phyloP scores from a whole-genome alignment of 1,140 invertebrate species.

The Drosophila kurseongensis region DNA sequence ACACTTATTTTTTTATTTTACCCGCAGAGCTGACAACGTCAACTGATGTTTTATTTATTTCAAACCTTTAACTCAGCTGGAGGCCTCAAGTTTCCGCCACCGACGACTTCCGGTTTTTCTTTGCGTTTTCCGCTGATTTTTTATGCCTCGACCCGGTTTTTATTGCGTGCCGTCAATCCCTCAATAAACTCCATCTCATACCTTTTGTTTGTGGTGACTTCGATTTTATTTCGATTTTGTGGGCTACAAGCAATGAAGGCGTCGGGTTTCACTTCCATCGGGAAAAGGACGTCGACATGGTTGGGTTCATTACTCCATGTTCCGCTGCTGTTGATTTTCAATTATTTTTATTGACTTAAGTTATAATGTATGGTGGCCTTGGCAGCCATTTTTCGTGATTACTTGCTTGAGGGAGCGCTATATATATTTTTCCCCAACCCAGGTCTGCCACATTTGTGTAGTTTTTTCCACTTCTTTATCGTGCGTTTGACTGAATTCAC shows the following conservation, averaged over 20 bases:
- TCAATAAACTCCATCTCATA: conserved; percentile 40
- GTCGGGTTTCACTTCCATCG: conserved; percentile 10
- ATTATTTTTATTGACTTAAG: conserved; percentile 79
- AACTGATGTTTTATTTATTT: conserved; percentile 61
- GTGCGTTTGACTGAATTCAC: conserved; percentile 18
- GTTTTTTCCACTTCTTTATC: conserved; percentile 25
- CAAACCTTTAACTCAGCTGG: conserved; percentile 53
- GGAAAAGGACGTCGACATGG: conserved; percentile 31
- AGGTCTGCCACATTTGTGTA: conserved; percentile 38
- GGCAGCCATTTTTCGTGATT: conserved; percentile 49
- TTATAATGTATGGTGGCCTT: conserved; percentile 62
- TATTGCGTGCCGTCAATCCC: conserved; percentile 64
- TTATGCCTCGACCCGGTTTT: conserved; percentile 41
- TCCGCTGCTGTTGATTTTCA: conserved; percentile 69
- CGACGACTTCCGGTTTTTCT: conserved; percentile 44
- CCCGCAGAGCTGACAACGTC: conserved; percentile 36
- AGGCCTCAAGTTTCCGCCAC: conserved; percentile 42
- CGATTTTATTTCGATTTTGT: conserved; percentile 42
- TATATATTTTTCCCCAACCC: conserved; percentile 7
- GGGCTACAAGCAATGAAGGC: conserved; percentile 27
- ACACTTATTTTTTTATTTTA: conserved; percentile 49
- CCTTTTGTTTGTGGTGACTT: conserved; percentile 37
- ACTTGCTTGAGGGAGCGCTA: conserved; percentile 13
- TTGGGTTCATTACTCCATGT: conserved; percentile 56
- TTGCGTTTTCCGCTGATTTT: conserved; percentile 50